Evolutionary conservation across 2,888 invertebrate genomes (phyloP).

Genomic region (Sussaba pulchella): DNA sequence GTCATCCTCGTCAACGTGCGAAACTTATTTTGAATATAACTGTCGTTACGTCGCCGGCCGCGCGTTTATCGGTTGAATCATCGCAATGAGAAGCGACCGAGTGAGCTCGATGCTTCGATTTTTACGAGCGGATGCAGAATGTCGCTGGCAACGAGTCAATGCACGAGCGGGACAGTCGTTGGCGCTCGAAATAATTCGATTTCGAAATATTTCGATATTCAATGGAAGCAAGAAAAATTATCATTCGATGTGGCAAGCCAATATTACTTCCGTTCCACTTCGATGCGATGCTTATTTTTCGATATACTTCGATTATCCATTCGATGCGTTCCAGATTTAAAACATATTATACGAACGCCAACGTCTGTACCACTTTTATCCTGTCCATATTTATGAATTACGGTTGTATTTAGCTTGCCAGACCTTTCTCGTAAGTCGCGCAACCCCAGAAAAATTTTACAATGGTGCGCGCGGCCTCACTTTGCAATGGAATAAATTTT

Average conservation of each 20-base stretch:
- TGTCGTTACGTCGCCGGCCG: slow-evolving; percentile 12
- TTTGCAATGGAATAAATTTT: slow-evolving; percentile 45
- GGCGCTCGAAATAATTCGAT: background rate
- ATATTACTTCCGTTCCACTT: background rate
- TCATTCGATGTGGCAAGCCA: background rate
- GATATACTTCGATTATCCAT: background rate
- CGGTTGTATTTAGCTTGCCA: background rate
- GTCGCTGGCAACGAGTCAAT: background rate
- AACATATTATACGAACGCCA: background rate
- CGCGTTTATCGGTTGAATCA: slow-evolving; percentile 50
- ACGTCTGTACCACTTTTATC: slow-evolving; percentile 5
- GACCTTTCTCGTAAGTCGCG: slow-evolving; percentile 9
- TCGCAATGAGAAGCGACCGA: slow-evolving; percentile 35
- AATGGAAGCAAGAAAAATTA: background rate
- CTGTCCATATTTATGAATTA: slow-evolving; percentile 17
- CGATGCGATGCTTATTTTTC: background rate
- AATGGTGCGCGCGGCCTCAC: slow-evolving; percentile 33
- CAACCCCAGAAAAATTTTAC: slow-evolving; percentile 45
- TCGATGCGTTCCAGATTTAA: background rate
- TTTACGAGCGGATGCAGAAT: background rate
- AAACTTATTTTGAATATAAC: slow-evolving; percentile 60
- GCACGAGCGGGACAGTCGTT: background rate
- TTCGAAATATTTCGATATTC: background rate
- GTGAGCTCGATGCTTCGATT: slow-evolving; percentile 8
- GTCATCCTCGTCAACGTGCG: slow-evolving; percentile 31